These are phyloP conservation scores for Haliclona indistincta DNA, from an alignment of 37 sponge, comb jelly and placozoan genomes.

Conservation along the genomic window DNA sequence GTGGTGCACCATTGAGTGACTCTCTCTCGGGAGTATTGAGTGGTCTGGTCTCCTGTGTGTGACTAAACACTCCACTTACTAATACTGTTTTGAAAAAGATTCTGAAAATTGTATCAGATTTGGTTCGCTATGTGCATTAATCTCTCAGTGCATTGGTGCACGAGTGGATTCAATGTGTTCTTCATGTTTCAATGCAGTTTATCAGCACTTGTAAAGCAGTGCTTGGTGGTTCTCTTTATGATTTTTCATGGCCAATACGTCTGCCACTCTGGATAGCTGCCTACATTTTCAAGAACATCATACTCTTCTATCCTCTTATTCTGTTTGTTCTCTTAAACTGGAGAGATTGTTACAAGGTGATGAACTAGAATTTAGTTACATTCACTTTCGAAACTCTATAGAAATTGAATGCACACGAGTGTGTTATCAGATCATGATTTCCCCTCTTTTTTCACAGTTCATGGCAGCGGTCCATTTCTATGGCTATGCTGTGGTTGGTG, in stretches of 20 bases:
- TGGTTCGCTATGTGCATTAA: no score
- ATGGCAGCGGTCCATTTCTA: conserved; percentile 62
- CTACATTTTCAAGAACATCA: conserved; percentile 25
- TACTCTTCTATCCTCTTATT: conserved; percentile 56
- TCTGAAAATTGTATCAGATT: neutral
- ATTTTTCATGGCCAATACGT: conserved; percentile 5
- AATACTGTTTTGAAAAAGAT: neutral
- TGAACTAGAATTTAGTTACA: neutral
- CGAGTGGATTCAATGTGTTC: no score
- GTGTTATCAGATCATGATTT: neutral
- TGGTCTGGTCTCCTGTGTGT: neutral
- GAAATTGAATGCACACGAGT: neutral
- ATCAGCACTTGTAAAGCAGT: neutral
- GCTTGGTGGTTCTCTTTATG: conserved; percentile 20
- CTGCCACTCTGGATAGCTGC: conserved; percentile 22
- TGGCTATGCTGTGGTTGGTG: conserved; percentile 24
- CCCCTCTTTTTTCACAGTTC: conserved; percentile 30
- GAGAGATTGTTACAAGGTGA: conserved; percentile 48
- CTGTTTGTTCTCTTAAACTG: conserved; percentile 64
- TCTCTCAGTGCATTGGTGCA: no score
- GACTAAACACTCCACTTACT: neutral
- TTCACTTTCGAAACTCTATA: neutral
- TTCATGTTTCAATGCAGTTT: conserved; percentile 24
- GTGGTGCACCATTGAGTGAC: no score
- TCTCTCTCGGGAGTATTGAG: no score